phyloP scores from a whole-genome alignment of 2,113 vertebrate species.

The Rhinolophus sinicus region DNA sequence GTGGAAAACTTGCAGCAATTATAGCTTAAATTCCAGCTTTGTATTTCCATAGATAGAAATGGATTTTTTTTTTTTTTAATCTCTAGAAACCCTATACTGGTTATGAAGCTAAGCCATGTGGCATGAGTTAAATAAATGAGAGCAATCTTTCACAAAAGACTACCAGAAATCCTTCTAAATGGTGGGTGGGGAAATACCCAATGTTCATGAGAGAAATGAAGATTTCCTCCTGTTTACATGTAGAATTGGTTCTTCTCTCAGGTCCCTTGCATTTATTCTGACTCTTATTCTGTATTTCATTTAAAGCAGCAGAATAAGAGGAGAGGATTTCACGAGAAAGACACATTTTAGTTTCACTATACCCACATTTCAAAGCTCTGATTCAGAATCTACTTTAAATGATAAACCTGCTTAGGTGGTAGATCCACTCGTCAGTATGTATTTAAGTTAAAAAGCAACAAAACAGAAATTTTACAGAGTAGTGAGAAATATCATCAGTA shows the following conservation, averaged over 20 bases:
- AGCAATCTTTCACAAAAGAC: conserved; percentile 79
- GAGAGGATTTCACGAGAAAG: conserved; percentile 43
- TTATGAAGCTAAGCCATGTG: conserved; percentile 78
- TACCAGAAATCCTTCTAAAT: conserved; percentile 76
- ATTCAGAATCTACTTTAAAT: conserved; percentile 66
- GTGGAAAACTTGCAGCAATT: conserved; percentile 74
- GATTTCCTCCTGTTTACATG: conserved; percentile 58
- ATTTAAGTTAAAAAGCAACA: conserved; percentile 20
- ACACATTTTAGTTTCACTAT: conserved; percentile 40
- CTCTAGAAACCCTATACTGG: conserved; percentile 71
- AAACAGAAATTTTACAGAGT: background rate
- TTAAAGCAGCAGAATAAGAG: conserved; percentile 45
- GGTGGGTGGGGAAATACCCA: conserved; percentile 67
- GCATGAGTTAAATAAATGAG: conserved; percentile 80
- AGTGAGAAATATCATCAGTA: background rate
- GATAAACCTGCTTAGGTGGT: conserved; percentile 47
- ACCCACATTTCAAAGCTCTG: conserved; percentile 58
- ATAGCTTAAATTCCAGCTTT: conserved; percentile 67
- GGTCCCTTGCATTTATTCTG: conserved; percentile 37
- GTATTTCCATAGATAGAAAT: conserved; percentile 77
- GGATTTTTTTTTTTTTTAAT: conserved; percentile 77
- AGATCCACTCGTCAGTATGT: background rate
- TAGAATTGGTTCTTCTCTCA: conserved; percentile 54
- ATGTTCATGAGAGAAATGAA: conserved; percentile 63
- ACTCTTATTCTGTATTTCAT: conserved; percentile 63